These are phyloP conservation scores for Andrena trimmerana DNA, from an alignment of 2,888 invertebrate genomes.

Conservation along the genomic window DNA sequence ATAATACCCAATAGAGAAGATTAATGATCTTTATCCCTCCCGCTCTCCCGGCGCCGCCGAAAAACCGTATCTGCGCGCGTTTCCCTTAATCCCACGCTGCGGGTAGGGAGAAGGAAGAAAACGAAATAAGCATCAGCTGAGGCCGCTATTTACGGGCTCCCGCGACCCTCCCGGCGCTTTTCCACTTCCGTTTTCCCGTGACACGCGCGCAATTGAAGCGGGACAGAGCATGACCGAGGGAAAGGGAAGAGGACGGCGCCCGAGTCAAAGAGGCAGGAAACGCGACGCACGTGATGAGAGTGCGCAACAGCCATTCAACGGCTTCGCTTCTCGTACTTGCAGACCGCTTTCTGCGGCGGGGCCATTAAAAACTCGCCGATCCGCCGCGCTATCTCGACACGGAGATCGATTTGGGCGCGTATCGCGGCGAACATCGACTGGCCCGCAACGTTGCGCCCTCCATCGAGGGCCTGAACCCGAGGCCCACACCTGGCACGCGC, in stretches of 20 bases:
- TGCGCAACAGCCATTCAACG: constrained; percentile 55
- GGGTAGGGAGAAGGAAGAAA: background rate
- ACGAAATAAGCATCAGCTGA: background rate
- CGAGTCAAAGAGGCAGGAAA: constrained; percentile 66
- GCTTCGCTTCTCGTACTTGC: constrained; percentile 21
- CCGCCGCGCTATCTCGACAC: constrained; percentile 58
- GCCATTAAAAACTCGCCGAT: constrained; percentile 66
- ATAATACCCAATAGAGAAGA: constrained; percentile 37
- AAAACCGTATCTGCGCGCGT: constrained; percentile 1
- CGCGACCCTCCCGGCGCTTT: constrained; percentile 27
- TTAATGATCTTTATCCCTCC: constrained; percentile 39
- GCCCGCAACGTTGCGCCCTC: constrained; percentile 55
- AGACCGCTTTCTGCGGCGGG: constrained; percentile 45
- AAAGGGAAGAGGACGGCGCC: constrained; percentile 48
- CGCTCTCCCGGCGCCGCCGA: background rate
- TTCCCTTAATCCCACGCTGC: background rate
- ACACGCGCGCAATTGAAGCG: constrained; percentile 7
- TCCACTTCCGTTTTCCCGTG: constrained; percentile 45
- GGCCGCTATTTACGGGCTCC: constrained; percentile 14
- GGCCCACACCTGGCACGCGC: constrained; percentile 73
- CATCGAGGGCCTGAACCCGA: constrained; percentile 28
- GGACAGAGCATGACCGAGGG: background rate
- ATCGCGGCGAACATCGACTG: constrained; percentile 67
- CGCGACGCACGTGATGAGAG: constrained; percentile 69
- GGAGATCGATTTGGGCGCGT: constrained; percentile 57